Base-by-base conservation (phyloP, 2,888 invertebrate species). In the Drosophila longiperda region DNA sequence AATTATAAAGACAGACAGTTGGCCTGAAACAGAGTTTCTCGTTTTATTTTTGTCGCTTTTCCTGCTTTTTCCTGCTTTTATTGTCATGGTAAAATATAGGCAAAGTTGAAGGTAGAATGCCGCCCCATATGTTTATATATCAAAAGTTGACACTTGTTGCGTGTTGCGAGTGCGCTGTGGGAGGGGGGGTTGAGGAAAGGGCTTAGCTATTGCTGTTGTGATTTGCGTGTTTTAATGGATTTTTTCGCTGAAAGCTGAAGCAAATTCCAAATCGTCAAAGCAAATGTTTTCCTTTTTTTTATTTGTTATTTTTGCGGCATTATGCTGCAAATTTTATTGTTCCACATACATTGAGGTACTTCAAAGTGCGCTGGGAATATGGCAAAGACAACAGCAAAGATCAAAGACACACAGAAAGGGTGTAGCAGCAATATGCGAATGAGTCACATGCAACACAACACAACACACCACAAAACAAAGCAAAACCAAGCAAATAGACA, bases 71-170 rank as follows among this genome's bases (percentile, higher is more conserved):
- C 33, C 64, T 62, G 73, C 60, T 54, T 78, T 85, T 85, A 90
- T 85, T 86, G 87, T 89, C 82, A 83, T 75, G 59, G 71, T 83
- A 77, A 83, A 77, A 77, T 73, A 61, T 67, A 70, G 80, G 57
- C 59, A 83, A 66, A 83, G 84, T 90, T 73, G 63, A 84, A 84
- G 90, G 78, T 55, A 71, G 59, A 84, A 73, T 57, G 82, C 89
- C 74, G 55, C 54, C 11, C 54, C 82, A 73, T 68, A 54, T 20
- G 20, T 15, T 45, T 45, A 23, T 54, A 15, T 32, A 52, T 34
- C 66, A 72, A 66, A 68, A 76, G 73, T 80, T 87, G 91, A 89
- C 90, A 87, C 87, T 87, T 90, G 87, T 87, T 87, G 87, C 91
- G 75, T 87, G 88, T 72, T 66, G 90, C 29, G 1, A 6, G 29